Evolutionary conservation across 2,797 vertebrate species (phyloP).

Genomic region (Decapterus maruadsi): DNA sequence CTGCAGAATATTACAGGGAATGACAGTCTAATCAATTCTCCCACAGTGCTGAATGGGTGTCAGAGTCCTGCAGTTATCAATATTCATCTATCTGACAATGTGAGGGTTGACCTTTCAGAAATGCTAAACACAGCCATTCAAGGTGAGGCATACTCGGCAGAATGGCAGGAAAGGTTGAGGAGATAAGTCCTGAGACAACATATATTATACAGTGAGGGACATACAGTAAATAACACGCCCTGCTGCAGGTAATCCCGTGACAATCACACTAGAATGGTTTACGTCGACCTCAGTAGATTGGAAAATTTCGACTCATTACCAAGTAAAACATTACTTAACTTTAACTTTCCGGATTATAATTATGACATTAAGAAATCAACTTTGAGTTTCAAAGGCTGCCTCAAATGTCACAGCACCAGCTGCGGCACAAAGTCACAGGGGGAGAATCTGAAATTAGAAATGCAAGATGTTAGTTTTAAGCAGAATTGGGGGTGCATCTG

Average conservation of each 20-base stretch:
- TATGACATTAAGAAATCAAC: constrained; percentile 63
- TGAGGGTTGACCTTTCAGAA: constrained; percentile 85
- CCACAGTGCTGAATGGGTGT: constrained; percentile 77
- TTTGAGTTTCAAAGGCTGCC: constrained; percentile 51
- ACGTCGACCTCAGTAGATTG: constrained; percentile 12
- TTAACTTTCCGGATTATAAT: constrained; percentile 58
- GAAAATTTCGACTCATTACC: constrained; percentile 53
- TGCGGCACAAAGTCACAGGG: constrained; percentile 62
- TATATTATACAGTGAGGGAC: constrained; percentile 81
- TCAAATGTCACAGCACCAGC: constrained; percentile 69
- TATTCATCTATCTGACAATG: constrained; percentile 85
- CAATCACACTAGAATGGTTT: constrained; percentile 50
- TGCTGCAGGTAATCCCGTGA: constrained; percentile 69
- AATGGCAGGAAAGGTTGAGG: constrained; percentile 84
- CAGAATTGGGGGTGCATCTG: constrained; percentile 74
- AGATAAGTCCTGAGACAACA: constrained; percentile 84
- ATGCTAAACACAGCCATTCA: constrained; percentile 86
- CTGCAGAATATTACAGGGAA: constrained; percentile 81
- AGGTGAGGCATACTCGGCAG: constrained; percentile 74
- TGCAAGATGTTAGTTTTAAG: constrained; percentile 77
- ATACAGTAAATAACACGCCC: constrained; percentile 78
- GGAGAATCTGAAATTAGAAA: constrained; percentile 75
- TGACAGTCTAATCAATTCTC: constrained; percentile 85
- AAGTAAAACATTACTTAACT: constrained; percentile 57
- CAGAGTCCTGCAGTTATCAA: constrained; percentile 85